phyloP scores from a whole-genome alignment of 2,888 invertebrate genomes.

The Koerneria pararmatus region DNA sequence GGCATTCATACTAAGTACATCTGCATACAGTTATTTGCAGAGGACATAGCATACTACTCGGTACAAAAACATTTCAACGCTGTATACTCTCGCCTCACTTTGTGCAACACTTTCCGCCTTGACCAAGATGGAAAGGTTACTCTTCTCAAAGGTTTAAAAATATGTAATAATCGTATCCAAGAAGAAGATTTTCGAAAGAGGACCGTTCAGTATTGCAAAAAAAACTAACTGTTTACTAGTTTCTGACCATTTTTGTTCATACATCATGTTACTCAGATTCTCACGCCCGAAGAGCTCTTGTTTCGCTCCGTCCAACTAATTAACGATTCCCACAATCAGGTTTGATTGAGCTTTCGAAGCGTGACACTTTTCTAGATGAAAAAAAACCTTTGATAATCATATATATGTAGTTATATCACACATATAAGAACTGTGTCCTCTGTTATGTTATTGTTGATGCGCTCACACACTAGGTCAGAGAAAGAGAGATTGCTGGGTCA shows the following conservation, averaged over 20 bases:
- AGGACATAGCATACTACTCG: slow-evolving; percentile 80
- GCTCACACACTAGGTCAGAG: too few species aligned
- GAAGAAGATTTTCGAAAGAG: neutral
- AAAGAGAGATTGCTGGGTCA: too few species aligned
- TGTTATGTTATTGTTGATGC: too few species aligned
- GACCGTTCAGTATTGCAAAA: neutral
- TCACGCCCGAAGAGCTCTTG: slow-evolving; percentile 85
- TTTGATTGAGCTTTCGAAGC: slow-evolving; percentile 57
- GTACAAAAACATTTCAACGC: slow-evolving; percentile 97
- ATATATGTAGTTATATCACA: too few species aligned
- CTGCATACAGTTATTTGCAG: slow-evolving; percentile 35
- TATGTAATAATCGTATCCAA: neutral
- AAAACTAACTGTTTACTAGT: neutral
- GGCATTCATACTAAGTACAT: too few species aligned
- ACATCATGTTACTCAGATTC: slow-evolving; percentile 65
- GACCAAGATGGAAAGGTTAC: slow-evolving; percentile 89
- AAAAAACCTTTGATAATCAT: too few species aligned
- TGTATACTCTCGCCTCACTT: slow-evolving; percentile 88
- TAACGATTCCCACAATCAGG: slow-evolving; percentile 89
- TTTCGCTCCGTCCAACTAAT: slow-evolving; percentile 84
- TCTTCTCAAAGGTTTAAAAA: neutral
- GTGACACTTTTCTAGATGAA: neutral
- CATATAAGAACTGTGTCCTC: too few species aligned
- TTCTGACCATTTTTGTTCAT: neutral
- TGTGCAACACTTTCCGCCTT: slow-evolving; percentile 91